Evolutionary conservation across 2,797 vertebrate species (phyloP), one percentile per base, ranked within the genome.

Genomic region (Phoeniculus purpureus): DNA sequence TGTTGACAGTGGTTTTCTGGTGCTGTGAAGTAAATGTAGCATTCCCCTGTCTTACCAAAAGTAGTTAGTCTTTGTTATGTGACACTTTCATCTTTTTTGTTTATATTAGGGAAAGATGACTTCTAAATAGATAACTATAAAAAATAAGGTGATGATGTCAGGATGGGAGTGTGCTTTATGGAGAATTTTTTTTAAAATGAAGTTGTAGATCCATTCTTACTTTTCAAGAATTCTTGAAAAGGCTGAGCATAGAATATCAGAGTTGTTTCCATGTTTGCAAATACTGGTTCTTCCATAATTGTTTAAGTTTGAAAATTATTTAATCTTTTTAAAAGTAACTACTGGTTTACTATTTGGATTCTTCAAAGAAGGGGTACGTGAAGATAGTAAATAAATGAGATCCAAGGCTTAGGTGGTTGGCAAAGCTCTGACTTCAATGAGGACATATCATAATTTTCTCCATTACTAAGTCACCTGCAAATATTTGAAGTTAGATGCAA

Each of bases 1-100:
- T 85, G 79, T 76, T 95, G 87, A 95, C 89, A 94, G 85, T 80
- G 18, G 37, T 87, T 94, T 94, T 74, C 23, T 89, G 65, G 32
- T 25, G 29, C 7, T 95, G 15, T 73, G 74, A 91, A 78, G 74
- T 61, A 62, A 82, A 87, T 71, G 67, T 34, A 65, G 58, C 87
- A 60, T 86, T 91, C 72, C 58, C 48, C 45, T 94, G 60, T 48
- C 71, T 82, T 87, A 66, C 64, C 66, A 90, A 59, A 93, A 91
- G 60, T 58, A 82, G 52, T 91, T 95, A 70, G 87, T 81, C 54
- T 84, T 93, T 23, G 58, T 91, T 75, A 83, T 7, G 4, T 52
- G 70, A 82, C 56, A 54, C 31, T 86, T 93, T 84, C 29, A 48
- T 88, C 19, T 64, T 74, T 65, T 85, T 56, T 64, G 31, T 64